phyloP scores from a whole-genome alignment of 2,888 invertebrate genomes.

The Pristionchus entomophagus region DNA sequence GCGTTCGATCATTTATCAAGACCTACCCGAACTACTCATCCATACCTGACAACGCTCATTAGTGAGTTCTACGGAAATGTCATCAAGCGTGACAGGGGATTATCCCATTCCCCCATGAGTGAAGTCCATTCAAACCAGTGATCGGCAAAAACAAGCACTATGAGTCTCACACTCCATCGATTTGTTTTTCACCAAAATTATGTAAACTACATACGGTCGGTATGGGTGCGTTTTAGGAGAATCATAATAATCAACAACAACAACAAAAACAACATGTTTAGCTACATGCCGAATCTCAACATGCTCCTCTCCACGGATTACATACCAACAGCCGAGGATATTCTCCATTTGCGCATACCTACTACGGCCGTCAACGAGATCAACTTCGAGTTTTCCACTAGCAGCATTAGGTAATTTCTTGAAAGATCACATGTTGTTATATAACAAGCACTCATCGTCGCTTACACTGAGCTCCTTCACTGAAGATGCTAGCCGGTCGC shows the following conservation, averaged over 20 bases:
- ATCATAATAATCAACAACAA: too few species aligned
- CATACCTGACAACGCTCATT: neutral
- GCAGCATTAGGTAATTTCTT: neutral
- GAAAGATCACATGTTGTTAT: neutral
- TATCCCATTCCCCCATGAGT: too few species aligned
- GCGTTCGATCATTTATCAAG: neutral
- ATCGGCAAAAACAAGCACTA: too few species aligned
- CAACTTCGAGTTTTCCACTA: constrained; percentile 50
- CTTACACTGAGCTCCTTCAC: too few species aligned
- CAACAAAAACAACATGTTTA: neutral
- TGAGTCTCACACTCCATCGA: constrained; percentile 13
- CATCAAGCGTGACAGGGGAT: constrained; percentile 47
- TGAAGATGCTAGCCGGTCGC: too few species aligned
- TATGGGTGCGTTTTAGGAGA: too few species aligned
- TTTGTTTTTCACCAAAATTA: too few species aligned
- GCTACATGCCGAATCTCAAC: neutral
- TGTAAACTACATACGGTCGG: too few species aligned
- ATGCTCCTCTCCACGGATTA: neutral
- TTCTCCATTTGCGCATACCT: constrained; percentile 54
- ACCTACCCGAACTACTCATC: neutral
- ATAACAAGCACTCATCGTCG: neutral
- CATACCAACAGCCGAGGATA: constrained; percentile 51
- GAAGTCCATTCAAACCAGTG: too few species aligned
- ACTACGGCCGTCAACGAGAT: constrained; percentile 57
- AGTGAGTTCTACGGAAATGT: neutral